Evolutionary conservation across 2,888 invertebrate genomes (phyloP).

Genomic region (Catocala fraxini): DNA sequence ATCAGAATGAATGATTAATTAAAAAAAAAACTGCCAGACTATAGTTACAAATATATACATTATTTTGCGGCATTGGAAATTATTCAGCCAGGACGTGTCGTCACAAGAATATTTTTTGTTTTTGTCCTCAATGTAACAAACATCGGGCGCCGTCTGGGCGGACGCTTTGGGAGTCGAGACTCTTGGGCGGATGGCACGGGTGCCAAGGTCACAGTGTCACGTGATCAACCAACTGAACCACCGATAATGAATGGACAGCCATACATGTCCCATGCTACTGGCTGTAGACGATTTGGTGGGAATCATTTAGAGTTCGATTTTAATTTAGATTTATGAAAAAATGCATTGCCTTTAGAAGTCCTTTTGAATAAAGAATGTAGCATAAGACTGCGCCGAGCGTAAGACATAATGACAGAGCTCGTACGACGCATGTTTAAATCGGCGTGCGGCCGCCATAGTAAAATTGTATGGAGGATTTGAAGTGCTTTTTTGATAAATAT

Average conservation of each 20-base stretch:
- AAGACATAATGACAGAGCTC: too few relatives aligned
- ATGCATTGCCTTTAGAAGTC: too few relatives aligned
- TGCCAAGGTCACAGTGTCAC: slow-evolving; percentile 50
- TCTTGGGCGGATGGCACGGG: slow-evolving; percentile 46
- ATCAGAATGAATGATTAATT: too few relatives aligned
- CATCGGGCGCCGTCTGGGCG: slow-evolving; percentile 59
- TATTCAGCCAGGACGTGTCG: slow-evolving; percentile 25
- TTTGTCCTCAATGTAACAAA: slow-evolving; percentile 40
- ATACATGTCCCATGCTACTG: slow-evolving; percentile 34
- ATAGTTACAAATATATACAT: not conserved
- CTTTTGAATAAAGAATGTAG: too few relatives aligned
- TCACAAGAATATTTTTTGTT: slow-evolving; percentile 33
- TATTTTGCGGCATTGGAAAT: not conserved
- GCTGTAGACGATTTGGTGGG: slow-evolving; percentile 44
- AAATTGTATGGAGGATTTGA: too few relatives aligned
- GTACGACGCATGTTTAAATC: too few relatives aligned
- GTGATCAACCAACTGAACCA: slow-evolving; percentile 36
- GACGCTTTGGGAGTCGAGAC: slow-evolving; percentile 37
- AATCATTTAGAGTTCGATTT: slow-evolving; percentile 24
- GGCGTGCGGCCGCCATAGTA: too few relatives aligned
- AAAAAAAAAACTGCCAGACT: not conserved
- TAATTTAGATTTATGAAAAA: slow-evolving; percentile 16
- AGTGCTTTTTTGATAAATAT: too few relatives aligned
- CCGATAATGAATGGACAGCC: slow-evolving; percentile 46
- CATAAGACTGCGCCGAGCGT: too few relatives aligned